phyloP scores from a whole-genome alignment of 2,113 vertebrate genomes.

The Callospermophilus lateralis region DNA sequence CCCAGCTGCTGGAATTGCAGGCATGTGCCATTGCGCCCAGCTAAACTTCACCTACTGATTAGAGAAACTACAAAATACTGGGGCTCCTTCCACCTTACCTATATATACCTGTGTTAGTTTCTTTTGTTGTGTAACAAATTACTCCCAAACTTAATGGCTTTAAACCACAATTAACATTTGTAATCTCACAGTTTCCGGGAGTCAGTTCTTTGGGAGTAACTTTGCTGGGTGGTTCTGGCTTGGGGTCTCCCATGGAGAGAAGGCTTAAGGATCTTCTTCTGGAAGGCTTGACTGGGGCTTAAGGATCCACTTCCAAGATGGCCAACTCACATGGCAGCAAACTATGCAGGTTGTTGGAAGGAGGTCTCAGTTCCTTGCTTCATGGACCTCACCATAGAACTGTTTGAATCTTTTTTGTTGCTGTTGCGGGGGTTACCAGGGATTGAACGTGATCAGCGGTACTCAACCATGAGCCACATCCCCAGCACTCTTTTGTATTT shows the following conservation, averaged over 20 bases:
- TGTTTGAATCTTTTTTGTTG: not conserved
- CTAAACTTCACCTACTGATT: not conserved
- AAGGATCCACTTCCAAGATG: not conserved
- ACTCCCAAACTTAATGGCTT: not conserved
- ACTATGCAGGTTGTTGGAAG: not conserved
- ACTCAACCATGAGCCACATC: too few species aligned
- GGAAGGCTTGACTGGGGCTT: not conserved
- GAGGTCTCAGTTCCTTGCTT: not conserved
- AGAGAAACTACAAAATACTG: not conserved
- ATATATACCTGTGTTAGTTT: not conserved
- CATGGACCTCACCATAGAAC: not conserved
- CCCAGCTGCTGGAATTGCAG: too few species aligned
- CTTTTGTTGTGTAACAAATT: slow-evolving; percentile 1
- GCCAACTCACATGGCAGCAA: not conserved
- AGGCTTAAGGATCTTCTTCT: not conserved
- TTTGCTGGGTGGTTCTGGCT: slow-evolving; percentile 7
- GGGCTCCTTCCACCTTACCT: not conserved
- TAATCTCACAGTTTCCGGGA: not conserved
- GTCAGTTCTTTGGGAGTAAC: not conserved
- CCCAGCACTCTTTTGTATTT: too few species aligned
- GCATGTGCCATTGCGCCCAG: too few species aligned
- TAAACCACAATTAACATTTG: not conserved
- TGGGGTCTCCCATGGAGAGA: not conserved
- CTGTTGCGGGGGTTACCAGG: too few species aligned
- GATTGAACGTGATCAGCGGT: too few species aligned